These are phyloP conservation scores for Scaptomyza graminum DNA, from an alignment of 1,140 invertebrate species.

Conservation along the genomic window DNA sequence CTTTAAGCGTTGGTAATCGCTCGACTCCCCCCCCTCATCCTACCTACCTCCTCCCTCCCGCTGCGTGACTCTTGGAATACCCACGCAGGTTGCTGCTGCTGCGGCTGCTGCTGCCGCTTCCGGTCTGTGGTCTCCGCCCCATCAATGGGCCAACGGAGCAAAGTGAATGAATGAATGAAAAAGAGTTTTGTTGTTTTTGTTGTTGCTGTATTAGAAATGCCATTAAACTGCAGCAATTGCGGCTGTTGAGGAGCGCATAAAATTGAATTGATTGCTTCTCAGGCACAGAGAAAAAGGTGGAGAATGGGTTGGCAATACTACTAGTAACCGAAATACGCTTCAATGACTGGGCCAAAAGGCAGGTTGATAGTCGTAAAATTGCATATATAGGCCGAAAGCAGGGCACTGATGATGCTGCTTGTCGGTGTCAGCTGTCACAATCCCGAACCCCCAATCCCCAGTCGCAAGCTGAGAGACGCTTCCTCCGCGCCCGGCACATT, in stretches of 20 bases:
- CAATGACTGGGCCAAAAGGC: slow-evolving; percentile 43
- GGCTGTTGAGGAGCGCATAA: slow-evolving; percentile 32
- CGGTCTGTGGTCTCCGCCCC: slow-evolving; percentile 51
- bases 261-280: slow-evolving; percentile 54
- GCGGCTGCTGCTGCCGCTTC: slow-evolving; percentile 29
- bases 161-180: slow-evolving; percentile 28
- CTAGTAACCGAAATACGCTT: slow-evolving; percentile 44
- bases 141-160: slow-evolving; percentile 37
- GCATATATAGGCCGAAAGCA: slow-evolving; percentile 31
- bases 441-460: slow-evolving; percentile 9
- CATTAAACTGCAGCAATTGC: slow-evolving; percentile 46
- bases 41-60: not conserved
- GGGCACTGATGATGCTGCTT: slow-evolving; percentile 24
- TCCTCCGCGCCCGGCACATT: slow-evolving; percentile 64
- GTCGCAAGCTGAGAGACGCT: slow-evolving; percentile 19
- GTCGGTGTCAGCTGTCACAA: slow-evolving; percentile 3
- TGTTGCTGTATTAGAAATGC: slow-evolving; percentile 44
- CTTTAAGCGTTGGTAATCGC: slow-evolving; percentile 46
- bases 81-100: slow-evolving; percentile 31
- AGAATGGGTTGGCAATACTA: slow-evolving; percentile 11
- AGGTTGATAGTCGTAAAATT: slow-evolving; percentile 47
- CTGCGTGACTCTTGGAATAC: slow-evolving; percentile 26
- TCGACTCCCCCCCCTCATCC: not conserved
- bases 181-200: not conserved
- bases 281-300: slow-evolving; percentile 6